Evolutionary conservation across 1,140 invertebrate species (phyloP), one percentile per base, ranked within the genome.

Genomic region (Atta colombica): DNA sequence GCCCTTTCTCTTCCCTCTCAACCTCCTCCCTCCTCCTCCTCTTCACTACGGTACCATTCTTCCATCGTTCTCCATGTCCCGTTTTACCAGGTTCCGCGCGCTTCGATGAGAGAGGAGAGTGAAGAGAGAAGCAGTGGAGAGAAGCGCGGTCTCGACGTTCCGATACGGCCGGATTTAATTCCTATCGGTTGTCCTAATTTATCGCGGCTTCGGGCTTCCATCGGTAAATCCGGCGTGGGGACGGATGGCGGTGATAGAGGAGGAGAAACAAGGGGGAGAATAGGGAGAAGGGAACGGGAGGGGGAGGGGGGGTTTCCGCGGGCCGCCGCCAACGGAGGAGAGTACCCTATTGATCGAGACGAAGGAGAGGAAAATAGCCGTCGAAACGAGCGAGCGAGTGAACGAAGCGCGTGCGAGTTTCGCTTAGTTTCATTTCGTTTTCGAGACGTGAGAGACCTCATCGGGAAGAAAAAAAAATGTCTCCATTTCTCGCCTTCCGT

Each of bases 161-260:
- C 87, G 88, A 90, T 88, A 87, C 80, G 80, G 87, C 74, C 88
- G 82, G 92, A 93, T 94, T 94, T 94, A 93, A 94, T 94, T 94
- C 94, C 94, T 93, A 94, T 94, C 92, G 94, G 91, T 93, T 89
- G 90, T 74, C 89, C 89, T 92, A 94, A 94, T 94, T 94, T 94
- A 94, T 93, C 90, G 89, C 89, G 90, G 87, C 91, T 93, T 92
- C 90, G 92, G 85, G 49, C 78, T 74, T 66, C 53, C 74, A 87
- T 87, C 90, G 89, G 75, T 78, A 78, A 85, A 85, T 77, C 60
- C 72, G 61, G 21, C 77, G 39, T 39, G 60, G 25, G 61, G 61
- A 78, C 31, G 58, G 49, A 74, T 16, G 31, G n/a, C 3, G 31
- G n/a, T 55, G 77, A 49, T 18, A 63, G 31, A 68, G 16, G 8